Conservation (phyloP, 2,113 vertebrate genomes). For the Upupa epops region DNA sequence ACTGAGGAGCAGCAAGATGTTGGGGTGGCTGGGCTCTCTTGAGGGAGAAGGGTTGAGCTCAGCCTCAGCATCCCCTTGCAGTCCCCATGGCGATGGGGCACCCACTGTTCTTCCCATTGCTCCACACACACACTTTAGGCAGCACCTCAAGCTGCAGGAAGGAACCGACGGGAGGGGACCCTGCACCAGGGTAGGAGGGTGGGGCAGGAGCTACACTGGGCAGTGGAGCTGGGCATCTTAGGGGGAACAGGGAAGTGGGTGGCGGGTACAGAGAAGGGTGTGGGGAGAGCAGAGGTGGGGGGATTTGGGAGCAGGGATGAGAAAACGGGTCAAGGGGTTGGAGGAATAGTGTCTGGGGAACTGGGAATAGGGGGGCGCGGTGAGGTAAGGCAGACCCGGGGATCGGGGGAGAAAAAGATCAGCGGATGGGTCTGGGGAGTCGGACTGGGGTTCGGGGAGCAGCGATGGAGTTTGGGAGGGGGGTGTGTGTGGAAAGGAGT, state of each 20-base stretch:
- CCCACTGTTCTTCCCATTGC: neutral
- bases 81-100: neutral
- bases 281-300: neutral
- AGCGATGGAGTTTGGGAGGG: neutral
- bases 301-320: neutral
- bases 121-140: too few relatives aligned
- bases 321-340: neutral
- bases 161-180: neutral
- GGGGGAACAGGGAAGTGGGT: neutral
- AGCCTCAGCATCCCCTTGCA: neutral
- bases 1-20: neutral
- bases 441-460: neutral
- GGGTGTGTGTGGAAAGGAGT: too few relatives aligned
- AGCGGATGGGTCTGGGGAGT: neutral
- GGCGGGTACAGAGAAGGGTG: neutral
- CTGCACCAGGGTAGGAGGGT: too few relatives aligned
- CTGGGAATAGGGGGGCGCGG: neutral
- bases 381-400: too few relatives aligned
- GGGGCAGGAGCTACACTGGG: neutral
- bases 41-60: fast-evolving
- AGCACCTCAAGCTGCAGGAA: neutral
- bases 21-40: neutral
- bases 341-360: fast-evolving
- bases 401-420: neutral
- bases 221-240: neutral